These are phyloP conservation scores for Cygnus atratus DNA, from an alignment of 2,113 vertebrate species.

Conservation along the genomic window DNA sequence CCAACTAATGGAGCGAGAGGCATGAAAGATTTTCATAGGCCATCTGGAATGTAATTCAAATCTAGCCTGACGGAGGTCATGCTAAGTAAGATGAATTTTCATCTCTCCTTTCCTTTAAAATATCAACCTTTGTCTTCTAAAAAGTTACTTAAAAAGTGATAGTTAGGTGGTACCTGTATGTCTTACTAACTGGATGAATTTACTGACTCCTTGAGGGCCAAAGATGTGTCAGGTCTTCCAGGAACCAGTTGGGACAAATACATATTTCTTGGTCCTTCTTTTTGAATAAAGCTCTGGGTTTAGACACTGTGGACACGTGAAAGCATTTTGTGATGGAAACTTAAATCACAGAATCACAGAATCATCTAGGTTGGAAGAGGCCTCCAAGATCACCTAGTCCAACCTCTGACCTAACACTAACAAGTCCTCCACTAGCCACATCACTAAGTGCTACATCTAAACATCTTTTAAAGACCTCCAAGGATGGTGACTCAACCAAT, in stretches of 20 bases:
- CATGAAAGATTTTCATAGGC: slow-evolving; percentile 50
- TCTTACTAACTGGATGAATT: neutral
- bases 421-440: too few relatives aligned
- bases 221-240: neutral
- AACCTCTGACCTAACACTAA: too few relatives aligned
- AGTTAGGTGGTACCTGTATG: neutral
- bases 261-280: neutral
- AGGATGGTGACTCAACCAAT: too few relatives aligned
- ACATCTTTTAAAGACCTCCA: too few relatives aligned
- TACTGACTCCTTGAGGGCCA: neutral
- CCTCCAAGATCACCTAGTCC: too few relatives aligned
- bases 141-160: slow-evolving; percentile 43
- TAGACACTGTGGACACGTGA: neutral
- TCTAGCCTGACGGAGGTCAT: slow-evolving; percentile 34
- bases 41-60: slow-evolving; percentile 69
- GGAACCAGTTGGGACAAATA: neutral
- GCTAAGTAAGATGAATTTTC: slow-evolving; percentile 60
- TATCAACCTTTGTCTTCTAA: slow-evolving; percentile 51
- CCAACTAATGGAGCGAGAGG: slow-evolving; percentile 70
- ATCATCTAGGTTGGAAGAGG: too few relatives aligned
- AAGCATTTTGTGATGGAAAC: slow-evolving; percentile 17
- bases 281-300: slow-evolving; percentile 13
- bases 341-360: too few relatives aligned
- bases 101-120: slow-evolving; percentile 27
- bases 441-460: too few relatives aligned